Percentiles rank a stretch among this genome's conserved stretches.
These are phyloP conservation scores for Hylia prasina DNA, from an alignment of 2,113 vertebrate species.

Conservation along the genomic window DNA sequence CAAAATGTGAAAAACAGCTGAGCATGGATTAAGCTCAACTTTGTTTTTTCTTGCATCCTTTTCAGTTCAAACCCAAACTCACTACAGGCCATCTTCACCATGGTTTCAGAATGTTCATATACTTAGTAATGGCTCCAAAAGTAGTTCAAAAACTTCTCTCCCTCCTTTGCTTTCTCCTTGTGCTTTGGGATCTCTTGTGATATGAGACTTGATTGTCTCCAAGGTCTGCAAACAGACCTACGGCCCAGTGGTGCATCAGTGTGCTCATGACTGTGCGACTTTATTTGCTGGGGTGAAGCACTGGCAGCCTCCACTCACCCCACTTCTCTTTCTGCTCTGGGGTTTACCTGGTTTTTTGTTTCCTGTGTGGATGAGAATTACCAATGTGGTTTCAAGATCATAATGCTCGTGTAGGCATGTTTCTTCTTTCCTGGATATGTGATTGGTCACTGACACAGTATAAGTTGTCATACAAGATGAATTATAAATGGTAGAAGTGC, in stretches of 20 bases:
- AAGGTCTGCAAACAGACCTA: background rate
- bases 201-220: background rate
- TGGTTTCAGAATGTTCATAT: background rate
- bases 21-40: background rate
- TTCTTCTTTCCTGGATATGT: background rate
- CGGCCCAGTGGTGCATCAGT: background rate
- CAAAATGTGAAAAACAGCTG: background rate
- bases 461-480: background rate
- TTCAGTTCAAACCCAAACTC: background rate
- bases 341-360: background rate
- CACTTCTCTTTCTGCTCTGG: background rate
- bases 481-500: background rate
- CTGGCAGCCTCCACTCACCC: background rate
- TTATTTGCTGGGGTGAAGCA: background rate
- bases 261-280: background rate
- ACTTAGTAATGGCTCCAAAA: background rate
- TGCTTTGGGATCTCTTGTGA: background rate
- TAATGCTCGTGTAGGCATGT: rapidly evolving
- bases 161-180: background rate
- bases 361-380: background rate
- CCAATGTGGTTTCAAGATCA: background rate
- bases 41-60: background rate
- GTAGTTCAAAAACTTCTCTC: background rate
- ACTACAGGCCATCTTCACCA: background rate
- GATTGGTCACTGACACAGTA: background rate